Base-by-base conservation (phyloP, 2,113 vertebrate genomes). In the Cichladusa arquata region DNA sequence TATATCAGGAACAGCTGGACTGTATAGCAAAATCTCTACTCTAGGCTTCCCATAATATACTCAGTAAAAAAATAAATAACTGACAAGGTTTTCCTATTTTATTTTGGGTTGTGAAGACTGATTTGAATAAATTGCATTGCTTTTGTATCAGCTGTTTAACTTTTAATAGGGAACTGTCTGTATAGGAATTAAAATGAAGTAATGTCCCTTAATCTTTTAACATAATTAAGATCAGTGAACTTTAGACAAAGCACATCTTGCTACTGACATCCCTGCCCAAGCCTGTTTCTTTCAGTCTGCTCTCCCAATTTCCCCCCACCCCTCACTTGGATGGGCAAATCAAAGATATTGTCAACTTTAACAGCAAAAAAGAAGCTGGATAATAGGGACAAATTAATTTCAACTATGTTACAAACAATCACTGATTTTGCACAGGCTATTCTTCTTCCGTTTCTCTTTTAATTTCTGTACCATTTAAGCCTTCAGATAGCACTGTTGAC, bases 211-310 rank as follows among this genome's bases (percentile, higher is more conserved):
- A 94, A 83, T 92, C 31, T 57, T 83, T 95, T 66, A 48, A 28
- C 26, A 12, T 92, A 90, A 93, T 81, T 88, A 88, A 84, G 73
- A 87, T 48, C 77, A 88, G 36, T 71, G 72, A 93, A 93, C 67
- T 88, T 84, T 33, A 58, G 80, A 42, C 57, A 90, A 87, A 77
- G 56, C 44, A 74, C 38, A 62, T 67, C 56, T 92, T 90, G 26
- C 47, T n/a, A 50, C 36, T 81, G 48, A 67, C 45, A 85, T 64
- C 42, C 81, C 71, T 62, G 48, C 24, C 72, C 47, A 86, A 3
- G 64, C 26, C 42, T 47, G 11, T 47, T 65, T 83, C 56, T 93
- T 94, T 69, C 5, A 73, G 44, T 29, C 34, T 86, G 34, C 25
- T 62, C 18, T 62, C 44, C 47, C 64, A 22, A 20, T 64, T 70